Evolutionary conservation across 2,113 vertebrate species (phyloP), one percentile per base, ranked within the genome.

Genomic region (Tetrao urogallus): DNA sequence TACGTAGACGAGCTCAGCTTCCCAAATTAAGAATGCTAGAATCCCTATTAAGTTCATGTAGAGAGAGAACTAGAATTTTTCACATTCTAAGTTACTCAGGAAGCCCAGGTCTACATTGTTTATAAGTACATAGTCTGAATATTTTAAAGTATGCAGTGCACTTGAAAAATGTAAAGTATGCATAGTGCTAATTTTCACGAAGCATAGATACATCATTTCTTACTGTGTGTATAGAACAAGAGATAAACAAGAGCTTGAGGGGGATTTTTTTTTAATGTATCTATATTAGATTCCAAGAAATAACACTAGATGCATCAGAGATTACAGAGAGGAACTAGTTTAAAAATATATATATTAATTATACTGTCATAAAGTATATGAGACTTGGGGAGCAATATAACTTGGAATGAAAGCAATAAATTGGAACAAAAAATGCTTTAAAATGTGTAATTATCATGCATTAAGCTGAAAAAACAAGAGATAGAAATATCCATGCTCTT

Each of bases 381-480:
- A 83, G 80, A 65, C 13, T 80, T 38, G 78, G 74, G 90, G 73
- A 96, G 64, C 91, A 92, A 83, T 70, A 78, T n/a, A 88, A n/a
- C 73, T 89, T 80, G 61, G 45, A 97, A 87, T 52, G 28, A 85
- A 28, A 89, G 69, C 43, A 85, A 76, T 87, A 96, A 95, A 95
- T 94, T 90, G 95, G 82, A 97, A 74, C 80, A 92, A 92, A 95
- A 95, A 93, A 94, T 89, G 43, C 73, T 95, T 96, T 95, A 95
- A 97, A 95, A 97, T 95, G 90, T 66, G 89, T 79, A 95, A 96
- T 96, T 94, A 97, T 85, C 20, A 96, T 65, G 87, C 91, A 97
- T 96, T 57, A 95, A 92, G 75, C 60, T 94, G 85, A 96, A 97
- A 97, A 94, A 77, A 81, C 25, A 86, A 43, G 84, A 57, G 69